These are phyloP conservation scores for Furcula furcula DNA, from an alignment of 2,888 invertebrate genomes.

Conservation along the genomic window DNA sequence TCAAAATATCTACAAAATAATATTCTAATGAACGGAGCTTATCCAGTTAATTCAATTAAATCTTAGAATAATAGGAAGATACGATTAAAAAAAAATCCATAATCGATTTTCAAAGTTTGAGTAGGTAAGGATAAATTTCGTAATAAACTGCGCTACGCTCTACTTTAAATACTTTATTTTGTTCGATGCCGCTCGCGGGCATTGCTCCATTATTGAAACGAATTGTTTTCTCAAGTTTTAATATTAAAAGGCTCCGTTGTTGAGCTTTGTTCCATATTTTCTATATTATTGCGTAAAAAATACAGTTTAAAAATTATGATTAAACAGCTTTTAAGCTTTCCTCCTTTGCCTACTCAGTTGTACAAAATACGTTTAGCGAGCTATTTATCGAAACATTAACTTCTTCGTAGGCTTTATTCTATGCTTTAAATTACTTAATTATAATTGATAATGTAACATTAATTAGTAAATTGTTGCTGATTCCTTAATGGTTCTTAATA, in stretches of 20 bases:
- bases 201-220: slow-evolving; percentile 68
- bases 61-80: not conserved
- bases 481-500: too few relatives aligned
- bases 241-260: slow-evolving; percentile 56
- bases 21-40: too few relatives aligned
- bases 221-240: slow-evolving; percentile 71
- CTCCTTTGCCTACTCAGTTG: not conserved
- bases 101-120: slow-evolving; percentile 49
- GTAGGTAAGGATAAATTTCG: slow-evolving; percentile 55
- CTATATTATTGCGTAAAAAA: slow-evolving; percentile 39
- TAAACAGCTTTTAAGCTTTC: slow-evolving; percentile 5
- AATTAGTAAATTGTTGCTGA: too few relatives aligned
- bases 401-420: too few relatives aligned
- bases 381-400: not conserved
- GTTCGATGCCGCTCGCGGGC: slow-evolving; percentile 54
- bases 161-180: slow-evolving; percentile 69
- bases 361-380: not conserved
- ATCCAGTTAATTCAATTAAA: not conserved
- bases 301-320: slow-evolving; percentile 23
- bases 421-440: too few relatives aligned
- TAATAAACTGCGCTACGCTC: slow-evolving; percentile 59
- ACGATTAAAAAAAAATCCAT: slow-evolving; percentile 36
- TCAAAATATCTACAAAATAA: too few relatives aligned
- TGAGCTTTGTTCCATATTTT: slow-evolving; percentile 46
- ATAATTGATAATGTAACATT: too few relatives aligned